phyloP scores from a whole-genome alignment of 2,113 vertebrate genomes.

The Tringa solitaria region DNA sequence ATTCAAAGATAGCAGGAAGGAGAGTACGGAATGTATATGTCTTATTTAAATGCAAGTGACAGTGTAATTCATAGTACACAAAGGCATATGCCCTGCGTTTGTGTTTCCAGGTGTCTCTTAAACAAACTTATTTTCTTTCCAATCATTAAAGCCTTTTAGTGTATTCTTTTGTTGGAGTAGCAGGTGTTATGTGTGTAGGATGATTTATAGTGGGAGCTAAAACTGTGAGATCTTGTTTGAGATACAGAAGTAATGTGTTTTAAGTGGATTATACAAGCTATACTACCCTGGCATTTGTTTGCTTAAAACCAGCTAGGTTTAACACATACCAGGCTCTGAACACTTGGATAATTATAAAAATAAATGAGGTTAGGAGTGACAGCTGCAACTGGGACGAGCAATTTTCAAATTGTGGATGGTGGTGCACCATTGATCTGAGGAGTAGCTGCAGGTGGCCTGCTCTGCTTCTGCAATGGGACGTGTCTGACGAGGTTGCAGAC shows the following conservation, averaged over 20 bases:
- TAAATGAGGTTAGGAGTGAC: not conserved
- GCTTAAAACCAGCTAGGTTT: not conserved
- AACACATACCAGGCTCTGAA: not conserved
- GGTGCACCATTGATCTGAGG: not conserved
- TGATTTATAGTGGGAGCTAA: conserved; percentile 3
- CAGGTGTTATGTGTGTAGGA: not conserved
- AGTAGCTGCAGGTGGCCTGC: not conserved
- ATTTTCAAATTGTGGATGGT: not conserved
- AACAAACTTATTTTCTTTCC: conserved; percentile 4
- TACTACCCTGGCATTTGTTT: not conserved
- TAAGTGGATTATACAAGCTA: not conserved
- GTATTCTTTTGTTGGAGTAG: not conserved
- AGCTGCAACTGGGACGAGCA: not conserved
- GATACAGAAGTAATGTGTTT: not conserved
- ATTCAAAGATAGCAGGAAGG: not conserved
- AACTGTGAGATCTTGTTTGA: conserved; percentile 9
- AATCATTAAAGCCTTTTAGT: not conserved
- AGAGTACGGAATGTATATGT: not conserved
- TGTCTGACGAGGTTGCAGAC: not conserved
- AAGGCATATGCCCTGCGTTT: not conserved
- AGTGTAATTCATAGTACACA: not conserved
- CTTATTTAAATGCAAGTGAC: not conserved
- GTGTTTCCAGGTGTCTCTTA: not conserved
- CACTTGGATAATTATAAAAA: not conserved
- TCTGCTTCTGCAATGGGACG: not conserved